Evolutionary conservation across 2,888 invertebrate genomes (phyloP), one percentile per base, ranked within the genome.

Genomic region (Tipula confusa): DNA sequence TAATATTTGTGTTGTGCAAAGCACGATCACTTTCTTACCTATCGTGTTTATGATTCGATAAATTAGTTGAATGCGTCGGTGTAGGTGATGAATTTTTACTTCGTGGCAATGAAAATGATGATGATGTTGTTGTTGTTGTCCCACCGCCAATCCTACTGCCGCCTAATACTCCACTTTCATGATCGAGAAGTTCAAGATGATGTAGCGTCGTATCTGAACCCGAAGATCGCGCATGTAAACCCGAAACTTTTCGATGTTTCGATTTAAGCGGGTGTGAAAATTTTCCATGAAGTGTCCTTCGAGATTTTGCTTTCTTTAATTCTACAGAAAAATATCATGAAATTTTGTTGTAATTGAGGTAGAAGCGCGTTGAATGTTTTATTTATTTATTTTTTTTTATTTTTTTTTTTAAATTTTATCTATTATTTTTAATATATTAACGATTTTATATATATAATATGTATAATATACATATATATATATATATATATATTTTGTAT

Each of bases 31-130:
- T 33, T 33, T 24, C 18, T 6, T 85, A 88, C 88, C 88, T 87
- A 85, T 88, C 88, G 83, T 87, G 85, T 85, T 87, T 87, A 82
- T 86, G 85, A 82, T 36, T 84, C 81, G 79, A 33, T 83, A 28
- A 64, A 80, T 81, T 79, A 83, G 83, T 84, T 48, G 84, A 80
- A 83, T 83, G 36, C 29, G 84, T 84, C 87, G 90, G 91, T 87
- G 90, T 90, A 86, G 92, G 92, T 84, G 92, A 91, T 85, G 92
- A 90, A 86, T 90, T 91, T 86, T 91, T 91, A 88, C 91, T 92
- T 79, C 91, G 90, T 85, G 88, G 88, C 84, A 89, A 85, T 85
- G 83, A 86, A 84, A 85, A 85, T 85, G 84, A 79, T 36, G 64
- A 64, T 64, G 64, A 64, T 9, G 64, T 18, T 13, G 64, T 64